Percentiles rank a stretch among this genome's conserved stretches.
phyloP scores from a whole-genome alignment of 2,113 vertebrate genomes.

The Camelus dromedarius region DNA sequence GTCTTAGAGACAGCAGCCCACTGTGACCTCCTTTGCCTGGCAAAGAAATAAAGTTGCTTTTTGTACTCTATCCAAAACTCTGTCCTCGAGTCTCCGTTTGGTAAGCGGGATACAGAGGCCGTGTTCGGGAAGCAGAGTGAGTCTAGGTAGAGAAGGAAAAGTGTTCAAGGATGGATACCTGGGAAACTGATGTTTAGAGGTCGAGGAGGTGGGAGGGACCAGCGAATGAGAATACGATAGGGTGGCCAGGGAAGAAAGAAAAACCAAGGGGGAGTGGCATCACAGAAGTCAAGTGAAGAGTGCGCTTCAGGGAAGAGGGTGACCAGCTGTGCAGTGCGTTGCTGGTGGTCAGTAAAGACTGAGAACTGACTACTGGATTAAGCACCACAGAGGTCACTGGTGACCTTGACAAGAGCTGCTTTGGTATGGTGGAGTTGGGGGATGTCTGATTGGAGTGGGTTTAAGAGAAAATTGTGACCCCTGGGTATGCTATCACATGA shows the following conservation, averaged over 20 bases:
- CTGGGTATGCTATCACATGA: not conserved
- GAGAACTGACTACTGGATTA: not conserved
- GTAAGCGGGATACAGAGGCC: too few species aligned
- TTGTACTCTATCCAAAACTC: too few species aligned
- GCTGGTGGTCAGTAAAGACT: not conserved
- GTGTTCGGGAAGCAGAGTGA: not conserved
- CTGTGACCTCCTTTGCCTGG: too few species aligned
- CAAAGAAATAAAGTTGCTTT: too few species aligned
- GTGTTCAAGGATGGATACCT: not conserved
- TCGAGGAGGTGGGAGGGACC: not conserved
- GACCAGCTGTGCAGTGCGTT: not conserved
- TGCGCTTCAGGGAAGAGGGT: not conserved
- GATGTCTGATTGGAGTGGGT: not conserved
- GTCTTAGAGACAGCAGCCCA: too few species aligned
- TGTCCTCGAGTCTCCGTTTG: too few species aligned
- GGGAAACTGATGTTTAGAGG: not conserved
- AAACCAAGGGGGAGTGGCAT: not conserved
- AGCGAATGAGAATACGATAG: not conserved
- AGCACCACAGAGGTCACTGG: not conserved
- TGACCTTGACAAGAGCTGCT: constrained; percentile 22
- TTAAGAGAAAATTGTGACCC: constrained; percentile 50
- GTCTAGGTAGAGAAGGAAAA: not conserved
- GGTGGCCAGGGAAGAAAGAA: not conserved
- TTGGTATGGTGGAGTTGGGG: not conserved
- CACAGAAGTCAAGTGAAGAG: not conserved